These are phyloP conservation scores for Vanessa tameamea DNA, from an alignment of 1,140 invertebrate genomes.

Conservation along the genomic window DNA sequence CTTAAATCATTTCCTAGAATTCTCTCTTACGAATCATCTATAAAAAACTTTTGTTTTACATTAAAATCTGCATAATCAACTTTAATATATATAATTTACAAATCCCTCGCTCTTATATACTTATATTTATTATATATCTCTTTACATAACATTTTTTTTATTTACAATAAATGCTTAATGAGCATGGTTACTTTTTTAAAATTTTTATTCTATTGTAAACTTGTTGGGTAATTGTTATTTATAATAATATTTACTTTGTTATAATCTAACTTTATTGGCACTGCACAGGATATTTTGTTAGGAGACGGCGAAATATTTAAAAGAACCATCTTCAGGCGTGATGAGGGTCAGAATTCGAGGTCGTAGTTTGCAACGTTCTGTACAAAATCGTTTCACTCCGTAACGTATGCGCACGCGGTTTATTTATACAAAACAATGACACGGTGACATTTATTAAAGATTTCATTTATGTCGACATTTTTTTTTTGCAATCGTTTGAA, in stretches of 20 bases:
- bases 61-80: slow-evolving; percentile 1
- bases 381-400: no score
- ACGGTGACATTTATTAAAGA: no score
- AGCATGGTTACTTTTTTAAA: neutral
- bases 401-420: no score
- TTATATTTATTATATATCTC: slow-evolving; percentile 1
- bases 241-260: slow-evolving; percentile 8
- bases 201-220: neutral
- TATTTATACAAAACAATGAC: no score
- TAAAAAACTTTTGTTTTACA: neutral
- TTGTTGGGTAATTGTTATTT: neutral
- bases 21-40: neutral
- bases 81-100: slow-evolving; percentile 1
- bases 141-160: neutral
- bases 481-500: no score
- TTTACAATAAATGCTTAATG: slow-evolving; percentile 9
- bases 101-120: neutral
- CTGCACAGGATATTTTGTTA: slow-evolving; percentile 17
- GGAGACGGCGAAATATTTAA: neutral
- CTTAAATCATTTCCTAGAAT: neutral
- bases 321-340: neutral
- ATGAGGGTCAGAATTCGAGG: no score
- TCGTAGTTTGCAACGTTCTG: no score
- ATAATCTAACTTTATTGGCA: slow-evolving; percentile 26
- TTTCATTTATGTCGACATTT: no score